Evolutionary conservation across 2,888 invertebrate genomes (phyloP), one percentile per base, ranked within the genome.

Genomic region (Cantharis rustica): DNA sequence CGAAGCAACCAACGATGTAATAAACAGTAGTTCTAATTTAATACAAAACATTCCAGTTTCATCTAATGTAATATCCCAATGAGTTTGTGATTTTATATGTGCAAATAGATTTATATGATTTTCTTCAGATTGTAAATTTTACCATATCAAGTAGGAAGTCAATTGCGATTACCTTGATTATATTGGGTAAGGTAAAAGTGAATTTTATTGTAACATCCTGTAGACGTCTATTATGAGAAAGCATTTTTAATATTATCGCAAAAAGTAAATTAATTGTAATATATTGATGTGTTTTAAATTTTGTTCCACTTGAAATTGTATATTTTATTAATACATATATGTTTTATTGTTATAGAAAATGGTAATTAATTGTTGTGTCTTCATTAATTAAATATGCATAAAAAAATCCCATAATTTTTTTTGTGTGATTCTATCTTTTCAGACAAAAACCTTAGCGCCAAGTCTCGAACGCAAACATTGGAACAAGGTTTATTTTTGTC

Each of bases 1-100:
- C 0, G 92, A 92, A 0, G 91, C 93, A 0, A 47, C 47, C 47
- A 47, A 47, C n/a, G 93, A 93, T 9, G 13, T 69, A 68, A 26
- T 68, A 27, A 70, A 68, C 13, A 68, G 17, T 71, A 68, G 17
- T 71, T 62, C 71, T 16, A 72, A 76, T 69, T 69, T 72, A 72
- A 69, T 76, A 61, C 66, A 69, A 61, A 63, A 66, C 31, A 62
- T 69, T 47, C 73, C 75, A 74, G 70, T 76, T 73, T 66, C 64
- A n/a, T 66, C 64, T 47, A 47, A 47, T n/a, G 47, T 47, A 31
- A 13, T 13, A 7, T 47, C 47, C 9, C 47, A 47, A 47, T 47
- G 47, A 47, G n/a, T 47, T n/a, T n/a, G 47, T 47, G 47, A 47
- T 47, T 47, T 47, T n/a, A 47, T n/a, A 47, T 47, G n/a, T 47